These are phyloP conservation scores for Aptenodytes patagonicus DNA, from an alignment of 2,113 vertebrate genomes.

Conservation along the genomic window DNA sequence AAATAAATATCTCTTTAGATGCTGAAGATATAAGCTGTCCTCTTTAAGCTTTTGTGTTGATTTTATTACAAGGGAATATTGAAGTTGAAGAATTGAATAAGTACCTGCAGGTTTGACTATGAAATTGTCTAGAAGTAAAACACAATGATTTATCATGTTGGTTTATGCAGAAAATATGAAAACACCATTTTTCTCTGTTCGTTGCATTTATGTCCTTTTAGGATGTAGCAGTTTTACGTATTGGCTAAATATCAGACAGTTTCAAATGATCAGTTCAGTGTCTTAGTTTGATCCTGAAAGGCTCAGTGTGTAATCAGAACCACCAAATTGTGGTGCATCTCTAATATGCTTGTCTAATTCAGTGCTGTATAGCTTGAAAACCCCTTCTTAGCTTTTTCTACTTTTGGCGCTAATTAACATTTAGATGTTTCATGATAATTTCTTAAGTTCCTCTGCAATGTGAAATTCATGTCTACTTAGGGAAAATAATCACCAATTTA, in stretches of 20 bases:
- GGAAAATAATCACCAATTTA: not conserved
- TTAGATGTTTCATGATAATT: not conserved
- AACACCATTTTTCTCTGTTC: fast-evolving
- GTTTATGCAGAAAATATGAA: not conserved
- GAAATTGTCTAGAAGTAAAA: not conserved
- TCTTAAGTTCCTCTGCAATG: not conserved
- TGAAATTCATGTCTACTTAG: not conserved
- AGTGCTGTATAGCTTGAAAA: not conserved
- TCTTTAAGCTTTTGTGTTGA: not conserved
- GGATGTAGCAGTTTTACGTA: not conserved
- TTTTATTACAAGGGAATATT: not conserved
- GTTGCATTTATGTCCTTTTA: not conserved
- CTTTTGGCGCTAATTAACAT: not conserved
- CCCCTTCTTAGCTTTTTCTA: not conserved
- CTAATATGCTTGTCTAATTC: not conserved
- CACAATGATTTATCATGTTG: not conserved
- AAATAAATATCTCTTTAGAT: not conserved
- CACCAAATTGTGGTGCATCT: not conserved
- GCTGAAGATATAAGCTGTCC: not conserved
- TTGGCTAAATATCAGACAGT: not conserved
- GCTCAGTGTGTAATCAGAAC: not conserved
- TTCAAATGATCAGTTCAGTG: not conserved
- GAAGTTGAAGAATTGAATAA: not conserved
- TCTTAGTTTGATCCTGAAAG: not conserved
- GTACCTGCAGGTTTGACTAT: not conserved